Base-by-base conservation (phyloP, 1,140 invertebrate genomes). In the Hyphantria cunea region DNA sequence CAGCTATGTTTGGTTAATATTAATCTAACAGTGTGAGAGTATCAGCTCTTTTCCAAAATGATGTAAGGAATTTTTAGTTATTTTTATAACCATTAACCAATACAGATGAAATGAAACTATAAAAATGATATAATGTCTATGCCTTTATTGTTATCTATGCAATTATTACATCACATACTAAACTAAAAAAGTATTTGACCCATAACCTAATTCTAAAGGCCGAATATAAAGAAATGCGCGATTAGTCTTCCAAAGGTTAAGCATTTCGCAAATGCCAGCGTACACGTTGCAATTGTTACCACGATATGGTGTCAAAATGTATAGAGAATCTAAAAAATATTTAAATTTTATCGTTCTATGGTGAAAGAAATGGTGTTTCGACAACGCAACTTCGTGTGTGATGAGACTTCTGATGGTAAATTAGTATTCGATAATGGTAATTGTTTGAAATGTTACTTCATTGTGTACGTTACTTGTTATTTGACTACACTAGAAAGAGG, bases 261-360 rank as follows among this genome's bases (percentile, higher is more conserved):
- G 13, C 10, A 41, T 58, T 48, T 49, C 55, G 45, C 55, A 58
- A 58, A 58, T 12, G 33, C 44, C 17, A 54, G 32, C 47, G 47
- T 15, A 9, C 44, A 56, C n/a, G 54, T 56, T 45, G 32, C 54
- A 8, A 10, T 4, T 15, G 42, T 14, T 2, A 12, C 7, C 33
- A 56, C 54, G 44, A 47, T 48, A 37, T 47, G 32, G 32, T 48
- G 54, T 58, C 55, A 58, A 58, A 3, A 7, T 7, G 37, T 39
- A n/a, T 39, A 10, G n/a, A 2, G 9, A 39, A 10, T n/a, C 37
- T 39, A 39, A 39, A 39, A 39, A 10, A 39, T 39, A 25, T 39
- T 39, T 9, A 39, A 39, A 10, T 39, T 39, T 39, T 3, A 39
- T 39, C 37, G 37, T n/a, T 39, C 37, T 39, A 39, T 39, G 37